phyloP scores from a whole-genome alignment of 2,888 invertebrate genomes.

The Onthophagus sagittarius region DNA sequence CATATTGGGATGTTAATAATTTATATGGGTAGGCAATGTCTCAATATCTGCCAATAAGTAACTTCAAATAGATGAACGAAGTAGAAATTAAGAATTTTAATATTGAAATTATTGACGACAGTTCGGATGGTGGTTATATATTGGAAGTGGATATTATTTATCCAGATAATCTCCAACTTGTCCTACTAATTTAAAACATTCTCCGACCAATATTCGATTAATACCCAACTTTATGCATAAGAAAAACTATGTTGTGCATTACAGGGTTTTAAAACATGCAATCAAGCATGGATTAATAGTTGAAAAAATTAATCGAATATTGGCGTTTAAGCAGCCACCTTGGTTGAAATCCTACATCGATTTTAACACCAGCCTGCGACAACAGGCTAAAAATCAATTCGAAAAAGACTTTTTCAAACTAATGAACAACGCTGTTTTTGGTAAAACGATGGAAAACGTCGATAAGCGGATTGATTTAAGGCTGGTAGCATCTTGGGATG shows the following conservation, averaged over 20 bases:
- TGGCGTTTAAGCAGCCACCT: slow-evolving; percentile 37
- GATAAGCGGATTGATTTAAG: slow-evolving; percentile 41
- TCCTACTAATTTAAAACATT: background rate
- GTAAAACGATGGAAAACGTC: slow-evolving; percentile 42
- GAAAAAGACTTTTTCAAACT: too few species aligned
- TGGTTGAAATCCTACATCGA: slow-evolving; percentile 40
- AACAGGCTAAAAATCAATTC: too few species aligned
- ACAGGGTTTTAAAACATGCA: slow-evolving; percentile 29
- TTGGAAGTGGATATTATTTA: slow-evolving; percentile 38
- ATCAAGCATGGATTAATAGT: slow-evolving; percentile 28
- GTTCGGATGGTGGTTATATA: slow-evolving; percentile 32
- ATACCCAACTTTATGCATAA: slow-evolving; percentile 25
- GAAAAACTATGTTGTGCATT: slow-evolving; percentile 30
- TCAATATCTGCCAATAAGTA: slow-evolving; percentile 33
- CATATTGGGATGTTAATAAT: slow-evolving; percentile 25
- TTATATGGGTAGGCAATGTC: slow-evolving; percentile 24
- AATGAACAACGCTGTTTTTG: too few species aligned
- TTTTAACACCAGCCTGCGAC: slow-evolving; percentile 33
- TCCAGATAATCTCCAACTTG: slow-evolving; percentile 29
- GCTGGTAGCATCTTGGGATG: slow-evolving; percentile 32
- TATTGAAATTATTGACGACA: background rate
- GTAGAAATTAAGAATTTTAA: slow-evolving; percentile 16
- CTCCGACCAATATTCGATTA: background rate
- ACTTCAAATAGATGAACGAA: slow-evolving; percentile 35
- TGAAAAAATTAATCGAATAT: slow-evolving; percentile 32